A percentile compares a stretch with the other conserved stretches of the same genome.
phyloP scores from a whole-genome alignment of 2,113 vertebrate genomes.

The Spheniscus mendiculus region DNA sequence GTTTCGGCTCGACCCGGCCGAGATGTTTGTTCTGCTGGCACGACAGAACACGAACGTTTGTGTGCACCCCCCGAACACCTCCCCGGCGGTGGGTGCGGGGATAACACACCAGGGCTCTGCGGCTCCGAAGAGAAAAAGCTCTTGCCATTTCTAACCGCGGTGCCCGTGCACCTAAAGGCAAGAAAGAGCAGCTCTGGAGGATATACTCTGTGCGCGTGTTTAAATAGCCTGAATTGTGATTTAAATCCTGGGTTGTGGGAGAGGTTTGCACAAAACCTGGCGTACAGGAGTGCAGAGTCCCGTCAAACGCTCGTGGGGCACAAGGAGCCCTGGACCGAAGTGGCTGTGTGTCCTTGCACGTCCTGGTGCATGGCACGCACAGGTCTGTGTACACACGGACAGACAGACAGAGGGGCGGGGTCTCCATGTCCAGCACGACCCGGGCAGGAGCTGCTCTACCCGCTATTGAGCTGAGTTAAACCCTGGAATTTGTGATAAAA shows the following conservation, averaged over 20 bases:
- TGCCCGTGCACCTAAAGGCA: rapidly evolving
- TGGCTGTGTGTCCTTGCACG: neutral
- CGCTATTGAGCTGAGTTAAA: neutral
- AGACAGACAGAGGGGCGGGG: no score
- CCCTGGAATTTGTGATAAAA: neutral
- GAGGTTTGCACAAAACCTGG: neutral
- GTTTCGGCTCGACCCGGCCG: neutral
- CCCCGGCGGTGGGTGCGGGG: neutral
- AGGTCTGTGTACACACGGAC: neutral
- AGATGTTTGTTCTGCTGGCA: neutral
- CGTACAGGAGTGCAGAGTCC: rapidly evolving
- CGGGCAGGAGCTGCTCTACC: neutral
- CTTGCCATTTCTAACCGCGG: rapidly evolving
- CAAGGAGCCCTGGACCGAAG: neutral
- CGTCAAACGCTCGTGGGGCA: rapidly evolving
- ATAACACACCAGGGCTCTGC: neutral
- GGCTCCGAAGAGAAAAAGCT: neutral
- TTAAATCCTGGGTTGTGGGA: neutral
- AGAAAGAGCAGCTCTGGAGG: rapidly evolving
- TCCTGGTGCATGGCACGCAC: neutral
- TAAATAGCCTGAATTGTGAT: no score
- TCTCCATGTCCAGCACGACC: neutral
- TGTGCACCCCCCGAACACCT: neutral
- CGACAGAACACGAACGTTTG: rapidly evolving
- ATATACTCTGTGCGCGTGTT: rapidly evolving